Conservation (phyloP, 2,113 vertebrate genomes). For the Centropus unirufus region DNA sequence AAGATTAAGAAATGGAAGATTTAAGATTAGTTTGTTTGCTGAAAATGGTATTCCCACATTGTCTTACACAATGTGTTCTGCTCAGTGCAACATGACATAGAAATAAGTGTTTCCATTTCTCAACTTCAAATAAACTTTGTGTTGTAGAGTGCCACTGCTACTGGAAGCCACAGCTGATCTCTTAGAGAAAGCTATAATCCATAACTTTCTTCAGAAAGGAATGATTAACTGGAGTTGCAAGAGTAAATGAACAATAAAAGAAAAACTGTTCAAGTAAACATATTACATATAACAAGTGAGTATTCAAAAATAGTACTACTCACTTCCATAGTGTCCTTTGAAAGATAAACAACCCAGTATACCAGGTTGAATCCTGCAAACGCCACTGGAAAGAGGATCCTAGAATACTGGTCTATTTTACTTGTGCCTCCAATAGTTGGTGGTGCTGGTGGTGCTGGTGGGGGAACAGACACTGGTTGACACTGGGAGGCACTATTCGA, state of each 20-base stretch:
- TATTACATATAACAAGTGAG: not conserved
- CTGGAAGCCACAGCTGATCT: not conserved
- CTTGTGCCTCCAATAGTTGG: conserved; percentile 84
- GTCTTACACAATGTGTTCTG: not conserved
- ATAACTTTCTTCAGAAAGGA: not conserved
- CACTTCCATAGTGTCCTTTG: conserved; percentile 95
- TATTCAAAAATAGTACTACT: conserved; percentile 71
- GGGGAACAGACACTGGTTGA: conserved; percentile 58
- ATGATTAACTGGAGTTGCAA: not conserved
- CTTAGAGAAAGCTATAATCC: not conserved
- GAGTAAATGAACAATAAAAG: not conserved
- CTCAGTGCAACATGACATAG: not conserved
- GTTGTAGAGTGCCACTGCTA: not conserved
- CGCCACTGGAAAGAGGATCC: conserved; percentile 93
- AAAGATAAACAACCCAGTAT: conserved; percentile 97
- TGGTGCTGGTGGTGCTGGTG: conserved; percentile 70
- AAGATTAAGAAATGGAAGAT: conserved; percentile 15
- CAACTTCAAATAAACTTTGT: not conserved
- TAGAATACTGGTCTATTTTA: conserved; percentile 96
- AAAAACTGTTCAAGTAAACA: not conserved
- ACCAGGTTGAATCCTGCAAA: conserved; percentile 96
- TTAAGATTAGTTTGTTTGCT: conserved; percentile 16
- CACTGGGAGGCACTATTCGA: conserved; percentile 68
- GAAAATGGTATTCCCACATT: not conserved
- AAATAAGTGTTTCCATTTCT: not conserved